These are phyloP conservation scores for Siniperca scherzeri DNA, from an alignment of 2,797 vertebrate species.

Conservation along the genomic window DNA sequence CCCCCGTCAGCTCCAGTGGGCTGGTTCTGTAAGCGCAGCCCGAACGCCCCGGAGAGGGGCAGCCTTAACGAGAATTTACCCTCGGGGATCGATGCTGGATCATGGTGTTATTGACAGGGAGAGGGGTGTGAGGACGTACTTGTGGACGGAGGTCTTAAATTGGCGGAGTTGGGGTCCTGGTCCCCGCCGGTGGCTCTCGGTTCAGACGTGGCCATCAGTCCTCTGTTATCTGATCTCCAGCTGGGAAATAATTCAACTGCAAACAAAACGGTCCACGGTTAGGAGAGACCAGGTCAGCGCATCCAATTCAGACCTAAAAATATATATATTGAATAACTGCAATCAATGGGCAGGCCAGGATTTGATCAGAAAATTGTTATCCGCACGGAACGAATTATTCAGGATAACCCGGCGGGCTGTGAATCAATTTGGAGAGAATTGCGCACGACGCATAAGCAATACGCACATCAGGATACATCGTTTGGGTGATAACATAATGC, in stretches of 20 bases:
- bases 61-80: slow-evolving; percentile 32
- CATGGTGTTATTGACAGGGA: slow-evolving; percentile 11
- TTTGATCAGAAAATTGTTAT: slow-evolving; percentile 13
- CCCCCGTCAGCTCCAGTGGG: slow-evolving; percentile 15
- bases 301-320: background rate
- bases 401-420: background rate
- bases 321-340: slow-evolving; percentile 1
- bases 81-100: slow-evolving; percentile 24
- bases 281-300: slow-evolving; percentile 3
- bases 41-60: slow-evolving; percentile 15
- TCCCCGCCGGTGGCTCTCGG: slow-evolving; percentile 91
- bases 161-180: slow-evolving; percentile 91
- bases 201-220: slow-evolving; percentile 93
- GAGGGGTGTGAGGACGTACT: slow-evolving; percentile 87
- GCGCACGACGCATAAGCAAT: slow-evolving; percentile 46
- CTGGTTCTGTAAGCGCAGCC: slow-evolving; percentile 10
- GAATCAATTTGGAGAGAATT: slow-evolving; percentile 56
- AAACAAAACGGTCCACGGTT: slow-evolving; percentile 69
- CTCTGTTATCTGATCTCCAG: slow-evolving; percentile 72
- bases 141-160: slow-evolving; percentile 92
- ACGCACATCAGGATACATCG: slow-evolving; percentile 35
- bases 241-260: slow-evolving; percentile 65
- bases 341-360: background rate
- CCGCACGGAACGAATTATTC: slow-evolving; percentile 37
- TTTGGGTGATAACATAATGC: slow-evolving; percentile 33